Conservation (phyloP, 2,113 vertebrate genomes). For the Sceloporus tristichus region DNA sequence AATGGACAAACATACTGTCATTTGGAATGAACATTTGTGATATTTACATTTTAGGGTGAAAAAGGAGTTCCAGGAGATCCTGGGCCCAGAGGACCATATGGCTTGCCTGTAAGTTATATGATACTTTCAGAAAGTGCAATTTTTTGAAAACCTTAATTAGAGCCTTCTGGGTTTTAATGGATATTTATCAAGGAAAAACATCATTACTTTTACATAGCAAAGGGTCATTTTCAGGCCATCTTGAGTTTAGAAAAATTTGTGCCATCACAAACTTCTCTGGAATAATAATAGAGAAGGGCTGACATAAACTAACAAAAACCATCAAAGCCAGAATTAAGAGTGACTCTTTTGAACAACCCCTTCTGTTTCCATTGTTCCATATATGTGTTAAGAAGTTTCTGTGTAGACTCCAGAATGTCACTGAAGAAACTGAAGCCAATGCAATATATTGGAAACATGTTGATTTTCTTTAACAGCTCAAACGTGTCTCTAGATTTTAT, state of each 20-base stretch:
- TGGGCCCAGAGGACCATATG: conserved; percentile 94
- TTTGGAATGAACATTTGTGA: conserved; percentile 33
- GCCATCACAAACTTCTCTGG: rapidly evolving
- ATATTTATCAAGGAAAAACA: conserved; percentile 42
- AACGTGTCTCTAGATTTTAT: background rate
- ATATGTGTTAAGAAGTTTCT: background rate
- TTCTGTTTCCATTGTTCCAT: background rate
- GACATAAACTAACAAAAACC: conserved; percentile 2
- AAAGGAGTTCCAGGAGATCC: conserved; percentile 89
- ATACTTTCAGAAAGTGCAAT: background rate
- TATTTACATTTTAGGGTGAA: conserved; percentile 80
- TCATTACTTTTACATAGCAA: conserved; percentile 21
- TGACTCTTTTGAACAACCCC: background rate
- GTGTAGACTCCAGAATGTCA: background rate
- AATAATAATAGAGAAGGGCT: conserved; percentile 19
- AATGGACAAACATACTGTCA: background rate
- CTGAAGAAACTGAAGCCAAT: conserved; percentile 9
- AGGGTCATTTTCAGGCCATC: conserved; percentile 43
- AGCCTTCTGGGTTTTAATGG: conserved; percentile 39
- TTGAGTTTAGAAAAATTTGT: conserved; percentile 17
- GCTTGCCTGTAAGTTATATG: conserved; percentile 91
- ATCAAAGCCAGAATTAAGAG: conserved; percentile 17
- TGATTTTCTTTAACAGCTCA: conserved; percentile 7
- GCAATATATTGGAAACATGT: background rate
- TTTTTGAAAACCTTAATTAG: conserved; percentile 54